Conservation (phyloP, 2,888 invertebrate genomes). For the Agriopis marginaria region DNA sequence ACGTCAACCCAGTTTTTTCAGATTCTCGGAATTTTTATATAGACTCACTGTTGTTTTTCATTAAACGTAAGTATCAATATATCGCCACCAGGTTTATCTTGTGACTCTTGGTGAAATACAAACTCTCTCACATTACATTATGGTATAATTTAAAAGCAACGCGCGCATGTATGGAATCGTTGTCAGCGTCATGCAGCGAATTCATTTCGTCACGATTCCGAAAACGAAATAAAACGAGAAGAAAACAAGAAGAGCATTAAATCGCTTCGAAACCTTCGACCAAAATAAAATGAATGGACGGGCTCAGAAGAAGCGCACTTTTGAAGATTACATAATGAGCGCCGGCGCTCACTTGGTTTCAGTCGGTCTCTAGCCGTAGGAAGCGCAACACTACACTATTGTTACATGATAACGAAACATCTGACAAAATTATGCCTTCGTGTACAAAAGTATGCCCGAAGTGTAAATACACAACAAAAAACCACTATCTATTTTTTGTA, state of each 20-base stretch:
- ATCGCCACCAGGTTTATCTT: constrained; percentile 20
- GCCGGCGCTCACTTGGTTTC: no score
- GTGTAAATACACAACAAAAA: no score
- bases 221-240: constrained; percentile 62
- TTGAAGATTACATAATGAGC: no score
- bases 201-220: constrained; percentile 63
- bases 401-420: no score
- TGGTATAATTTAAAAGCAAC: constrained; percentile 11
- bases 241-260: constrained; percentile 65
- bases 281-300: no score
- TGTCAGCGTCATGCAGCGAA: constrained; percentile 54
- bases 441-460: no score
- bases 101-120: constrained; percentile 19
- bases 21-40: constrained; percentile 46
- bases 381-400: no score
- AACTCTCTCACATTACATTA: constrained; percentile 22
- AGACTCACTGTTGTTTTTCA: constrained; percentile 51
- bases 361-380: no score
- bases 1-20: constrained; percentile 46
- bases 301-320: no score
- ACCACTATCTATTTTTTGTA: no score
- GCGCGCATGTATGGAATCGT: constrained; percentile 41
- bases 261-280: no score
- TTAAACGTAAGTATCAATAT: constrained; percentile 30
- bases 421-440: no score